Evolutionary conservation across 53 echinoderm and acorn worm species (phyloP), one percentile per base, ranked within the genome.

Genomic region (Mesocentrotus franciscanus): DNA sequence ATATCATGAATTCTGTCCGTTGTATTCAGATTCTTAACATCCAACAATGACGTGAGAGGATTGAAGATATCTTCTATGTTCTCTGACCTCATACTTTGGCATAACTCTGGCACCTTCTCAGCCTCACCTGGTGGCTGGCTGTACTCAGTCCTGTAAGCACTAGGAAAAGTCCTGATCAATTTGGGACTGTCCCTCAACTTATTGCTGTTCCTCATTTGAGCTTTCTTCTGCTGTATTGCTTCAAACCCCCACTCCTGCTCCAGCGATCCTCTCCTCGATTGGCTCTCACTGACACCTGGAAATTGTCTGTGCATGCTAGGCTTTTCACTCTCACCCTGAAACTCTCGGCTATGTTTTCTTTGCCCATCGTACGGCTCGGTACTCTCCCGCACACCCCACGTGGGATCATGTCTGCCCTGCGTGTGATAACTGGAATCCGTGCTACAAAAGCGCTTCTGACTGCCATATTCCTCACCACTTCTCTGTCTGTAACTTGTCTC

Each of bases 151-250:
- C 71, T 94, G 66, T 85, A 42, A 24, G 62, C 36, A 16, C 85
- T 68, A 15, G 85, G 85, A 70, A 68, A 85, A n/a, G 55, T 62
- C 59, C 87, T 85, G 35, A 85, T 61, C 64, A 94, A 68, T 42
- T 94, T 87, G 24, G 95, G 95, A 68, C 87, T 94, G 87, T 94
- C 95, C 8, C 87, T 85, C 85, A 94, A 68, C 85, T 94, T 87
- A 72, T 68, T 87, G 68, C 87, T 87, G 56, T 94, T 94, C 55
- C 95, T 85, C 22, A 94, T n/a, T 56, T 87, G 85, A 0, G 95
- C 95, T 16, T 94, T 94, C 56, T 64, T 94, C 87, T 94, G 95
- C 24, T 94, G 95, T 94, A 94, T 94, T 85, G 95, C 95, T 87
- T 94, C 95, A 85, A 94, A 56, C 9, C 29, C 85, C 85, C 95